These are phyloP conservation scores for Psilanteris sp. DNA, from an alignment of 1,140 invertebrate species.

Conservation along the genomic window DNA sequence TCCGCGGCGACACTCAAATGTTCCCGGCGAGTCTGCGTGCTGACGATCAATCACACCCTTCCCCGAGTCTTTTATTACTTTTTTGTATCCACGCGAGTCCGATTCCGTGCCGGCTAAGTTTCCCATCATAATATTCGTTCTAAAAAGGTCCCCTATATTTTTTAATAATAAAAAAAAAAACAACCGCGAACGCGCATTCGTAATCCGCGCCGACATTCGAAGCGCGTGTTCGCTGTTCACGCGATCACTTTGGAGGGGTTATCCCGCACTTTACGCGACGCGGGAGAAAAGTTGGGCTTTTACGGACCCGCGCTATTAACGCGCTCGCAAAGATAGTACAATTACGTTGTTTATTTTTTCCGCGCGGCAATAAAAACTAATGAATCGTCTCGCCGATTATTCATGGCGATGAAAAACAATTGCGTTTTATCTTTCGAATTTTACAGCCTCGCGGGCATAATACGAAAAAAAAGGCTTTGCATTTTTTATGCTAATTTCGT, in stretches of 20 bases:
- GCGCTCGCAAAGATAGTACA: too few relatives aligned
- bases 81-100: conserved; percentile 25
- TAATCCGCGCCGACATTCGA: too few relatives aligned
- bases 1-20: conserved; percentile 67
- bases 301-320: too few relatives aligned
- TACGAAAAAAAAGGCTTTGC: conserved; percentile 9
- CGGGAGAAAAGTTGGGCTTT: too few relatives aligned
- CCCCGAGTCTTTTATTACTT: conserved; percentile 51
- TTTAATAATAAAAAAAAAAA: conserved; percentile 4
- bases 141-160: conserved; percentile 18
- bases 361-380: too few relatives aligned
- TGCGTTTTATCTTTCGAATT: background rate
- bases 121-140: conserved; percentile 35
- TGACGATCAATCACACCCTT: conserved; percentile 60
- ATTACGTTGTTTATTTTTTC: too few relatives aligned
- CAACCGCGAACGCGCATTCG: too few relatives aligned
- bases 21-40: conserved; percentile 35
- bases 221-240: too few relatives aligned
- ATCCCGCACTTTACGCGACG: too few relatives aligned
- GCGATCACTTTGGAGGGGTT: too few relatives aligned
- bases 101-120: conserved; percentile 48
- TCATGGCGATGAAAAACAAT: conserved; percentile 4
- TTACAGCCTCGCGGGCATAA: conserved; percentile 1
- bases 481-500: conserved; percentile 21
- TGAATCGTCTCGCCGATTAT: too few relatives aligned